A percentile compares a stretch with the other conserved stretches of the same genome.
These are phyloP conservation scores for Acropora tenuis DNA, from an alignment of 64 coral and sea anemone genomes.

Conservation along the genomic window DNA sequence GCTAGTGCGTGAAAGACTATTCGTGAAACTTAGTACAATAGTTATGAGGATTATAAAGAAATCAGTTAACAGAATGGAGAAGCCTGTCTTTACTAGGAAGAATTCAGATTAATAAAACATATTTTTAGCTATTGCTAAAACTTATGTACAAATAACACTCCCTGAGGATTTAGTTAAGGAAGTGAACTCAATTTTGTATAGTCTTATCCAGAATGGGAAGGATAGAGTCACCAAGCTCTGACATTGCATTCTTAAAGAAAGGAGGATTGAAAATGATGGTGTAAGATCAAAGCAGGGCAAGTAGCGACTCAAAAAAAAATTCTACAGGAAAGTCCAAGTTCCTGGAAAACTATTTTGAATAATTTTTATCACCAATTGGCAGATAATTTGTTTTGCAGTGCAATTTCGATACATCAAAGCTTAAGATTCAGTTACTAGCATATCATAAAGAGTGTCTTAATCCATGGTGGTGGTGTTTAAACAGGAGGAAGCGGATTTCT, in stretches of 20 bases:
- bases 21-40: no score
- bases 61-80: no score
- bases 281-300: background rate
- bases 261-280: no score
- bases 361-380: background rate
- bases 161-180: no score
- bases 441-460: background rate
- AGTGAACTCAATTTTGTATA: no score
- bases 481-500: background rate
- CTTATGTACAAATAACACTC: no score
- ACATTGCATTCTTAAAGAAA: background rate
- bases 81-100: no score
- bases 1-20: no score
- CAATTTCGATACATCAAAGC: background rate
- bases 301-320: background rate
- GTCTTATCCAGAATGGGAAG: background rate
- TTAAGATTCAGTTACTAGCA: background rate
- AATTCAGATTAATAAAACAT: no score
- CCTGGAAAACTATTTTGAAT: background rate
- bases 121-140: no score
- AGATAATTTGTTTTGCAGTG: background rate
- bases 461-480: background rate
- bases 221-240: background rate
- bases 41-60: no score
- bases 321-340: background rate